Evolutionary conservation across 2,797 vertebrate species (phyloP).

Genomic region (Pelobates cultripes): DNA sequence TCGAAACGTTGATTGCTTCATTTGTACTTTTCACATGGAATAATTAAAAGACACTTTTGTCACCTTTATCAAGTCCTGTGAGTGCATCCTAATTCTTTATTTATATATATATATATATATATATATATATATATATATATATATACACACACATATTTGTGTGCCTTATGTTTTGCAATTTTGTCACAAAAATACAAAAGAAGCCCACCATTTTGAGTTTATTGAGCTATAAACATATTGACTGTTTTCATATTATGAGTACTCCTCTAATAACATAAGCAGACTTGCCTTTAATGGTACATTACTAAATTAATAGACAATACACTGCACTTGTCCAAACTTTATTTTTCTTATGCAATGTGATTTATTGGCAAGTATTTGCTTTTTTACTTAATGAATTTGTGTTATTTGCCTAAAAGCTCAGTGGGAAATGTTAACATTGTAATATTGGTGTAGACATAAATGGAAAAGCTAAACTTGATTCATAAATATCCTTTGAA

Average conservation of each 20-base stretch:
- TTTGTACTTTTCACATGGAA: too few species aligned
- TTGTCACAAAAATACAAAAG: background rate
- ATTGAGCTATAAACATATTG: background rate
- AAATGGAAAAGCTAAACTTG: constrained; percentile 54
- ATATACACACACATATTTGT: too few species aligned
- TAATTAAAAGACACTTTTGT: too few species aligned
- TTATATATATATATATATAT: too few species aligned
- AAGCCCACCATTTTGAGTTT: background rate
- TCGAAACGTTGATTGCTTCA: too few species aligned
- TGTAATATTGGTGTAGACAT: constrained; percentile 55
- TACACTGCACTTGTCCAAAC: constrained; percentile 36
- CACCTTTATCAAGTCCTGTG: too few species aligned
- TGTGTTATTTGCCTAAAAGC: constrained; percentile 57
- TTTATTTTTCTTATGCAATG: constrained; percentile 41
- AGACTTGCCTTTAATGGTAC: constrained; percentile 42
- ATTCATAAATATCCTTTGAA: constrained; percentile 58
- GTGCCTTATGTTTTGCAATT: background rate
- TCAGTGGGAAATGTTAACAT: constrained; percentile 52
- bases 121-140: too few species aligned
- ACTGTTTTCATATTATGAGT: background rate
- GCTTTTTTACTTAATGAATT: constrained; percentile 55
- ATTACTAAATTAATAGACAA: constrained; percentile 55
- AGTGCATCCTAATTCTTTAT: too few species aligned
- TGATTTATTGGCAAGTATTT: constrained; percentile 55
- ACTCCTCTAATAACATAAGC: constrained; percentile 28